Evolutionary conservation across 2,888 invertebrate genomes (phyloP), one percentile per base, ranked within the genome.

Genomic region (Caenorhabditis afra): DNA sequence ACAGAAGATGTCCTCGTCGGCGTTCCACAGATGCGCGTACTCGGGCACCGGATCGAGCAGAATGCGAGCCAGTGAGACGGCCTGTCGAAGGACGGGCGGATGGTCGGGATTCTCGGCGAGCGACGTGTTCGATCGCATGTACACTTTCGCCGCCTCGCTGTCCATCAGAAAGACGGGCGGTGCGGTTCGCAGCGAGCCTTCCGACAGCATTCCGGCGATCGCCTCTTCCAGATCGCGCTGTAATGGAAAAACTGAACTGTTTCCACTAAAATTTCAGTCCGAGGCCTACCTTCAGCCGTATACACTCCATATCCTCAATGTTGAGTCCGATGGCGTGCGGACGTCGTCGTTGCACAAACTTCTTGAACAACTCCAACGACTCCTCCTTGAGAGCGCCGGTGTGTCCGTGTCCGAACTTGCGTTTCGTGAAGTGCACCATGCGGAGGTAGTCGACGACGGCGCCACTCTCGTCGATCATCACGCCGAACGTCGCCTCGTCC

Each of bases 41-140:
- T 99, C 99, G 80, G 97, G 93, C 0, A 99, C 92, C 0, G 99
- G 98, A 91, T 99, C 99, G 4, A 98, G 96, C 88, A 97, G 92
- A 75, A 95, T 93, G 22, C 99, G 93, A 0, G 95, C 97, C 76
- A 98, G 92, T 0, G 97, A 97, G 66, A 97, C 94, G 0, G 98
- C 96, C 91, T 98, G 95, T 0, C 96, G 93, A 1, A 98, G 92
- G 14, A 96, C 92, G 55, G 94, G 93, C 0, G 98, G 98, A 70
- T 86, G 87, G 35, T 87, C 86, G 3, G 87, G 85, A 39, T 86
- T 81, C 64, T 89, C 89, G 11, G 82, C 44, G 1, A 70, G 22
- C 1, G 87, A 85, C 20, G 68, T 81, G 84, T 95, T 94, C 22
- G 96, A 96, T 90, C 95, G 96, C 76, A 96, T 94, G 91, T 95